Percentiles rank a stretch among this genome's conserved stretches.
Conservation (phyloP, 2,888 invertebrate genomes). For the Nebria brevicollis region DNA sequence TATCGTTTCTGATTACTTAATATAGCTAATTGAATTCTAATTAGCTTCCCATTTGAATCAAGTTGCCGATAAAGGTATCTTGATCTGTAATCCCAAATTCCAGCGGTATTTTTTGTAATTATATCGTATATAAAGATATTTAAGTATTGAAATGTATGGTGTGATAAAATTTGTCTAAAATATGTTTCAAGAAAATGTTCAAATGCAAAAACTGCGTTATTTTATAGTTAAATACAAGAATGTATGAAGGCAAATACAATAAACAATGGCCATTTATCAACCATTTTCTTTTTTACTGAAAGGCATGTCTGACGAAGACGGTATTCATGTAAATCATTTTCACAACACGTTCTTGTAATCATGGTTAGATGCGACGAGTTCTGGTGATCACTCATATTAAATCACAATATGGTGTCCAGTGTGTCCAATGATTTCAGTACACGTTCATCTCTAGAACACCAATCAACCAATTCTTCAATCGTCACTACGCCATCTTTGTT, state of each 20-base stretch:
- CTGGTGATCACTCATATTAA: constrained; percentile 49
- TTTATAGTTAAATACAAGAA: constrained; percentile 15
- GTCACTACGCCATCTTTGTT: constrained; percentile 85
- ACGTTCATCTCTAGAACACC: constrained; percentile 79
- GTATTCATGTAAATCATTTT: constrained; percentile 34
- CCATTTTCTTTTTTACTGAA: constrained; percentile 33
- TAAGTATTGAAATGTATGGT: background rate
- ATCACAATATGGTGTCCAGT: constrained; percentile 81
- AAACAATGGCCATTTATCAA: constrained; percentile 24
- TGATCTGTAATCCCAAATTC: too few relatives aligned
- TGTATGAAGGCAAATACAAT: constrained; percentile 39
- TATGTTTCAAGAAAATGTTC: background rate
- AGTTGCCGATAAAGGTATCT: too few relatives aligned
- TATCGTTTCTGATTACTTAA: too few relatives aligned
- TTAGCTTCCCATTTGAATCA: too few relatives aligned
- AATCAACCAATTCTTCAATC: constrained; percentile 81
- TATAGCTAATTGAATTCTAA: too few relatives aligned
- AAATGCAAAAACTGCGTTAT: constrained; percentile 12
- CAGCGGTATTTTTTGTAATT: background rate
- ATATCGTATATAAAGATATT: background rate
- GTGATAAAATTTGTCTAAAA: background rate
- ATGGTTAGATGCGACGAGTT: constrained; percentile 32
- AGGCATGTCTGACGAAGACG: constrained; percentile 33
- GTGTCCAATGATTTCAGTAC: constrained; percentile 76
- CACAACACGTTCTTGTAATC: constrained; percentile 22